A percentile compares a stretch with the other conserved stretches of the same genome.
Conservation (phyloP, 1,140 invertebrate genomes). For the Platyura marginata region DNA sequence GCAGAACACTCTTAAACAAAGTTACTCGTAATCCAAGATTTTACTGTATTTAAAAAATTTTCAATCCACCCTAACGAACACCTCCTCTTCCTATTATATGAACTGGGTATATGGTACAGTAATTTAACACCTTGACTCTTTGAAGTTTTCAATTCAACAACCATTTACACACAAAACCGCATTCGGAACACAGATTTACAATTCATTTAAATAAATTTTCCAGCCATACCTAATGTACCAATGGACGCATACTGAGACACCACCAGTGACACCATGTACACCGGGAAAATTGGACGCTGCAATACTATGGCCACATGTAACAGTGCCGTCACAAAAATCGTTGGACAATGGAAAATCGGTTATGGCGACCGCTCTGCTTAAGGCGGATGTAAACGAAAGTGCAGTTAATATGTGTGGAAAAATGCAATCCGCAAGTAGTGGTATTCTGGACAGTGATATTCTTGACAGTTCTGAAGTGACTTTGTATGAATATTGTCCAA, state of each 20-base stretch:
- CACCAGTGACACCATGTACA: slow-evolving; percentile 41
- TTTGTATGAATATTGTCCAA: too few relatives aligned
- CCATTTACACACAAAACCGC: too few relatives aligned
- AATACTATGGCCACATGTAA: slow-evolving; percentile 17
- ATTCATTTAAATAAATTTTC: slow-evolving; percentile 2
- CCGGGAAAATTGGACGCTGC: slow-evolving; percentile 42
- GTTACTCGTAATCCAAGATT: too few relatives aligned
- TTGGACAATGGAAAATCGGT: not conserved
- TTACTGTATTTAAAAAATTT: too few relatives aligned
- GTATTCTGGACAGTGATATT: not conserved
- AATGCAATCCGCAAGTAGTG: not conserved
- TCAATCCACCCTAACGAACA: too few relatives aligned
- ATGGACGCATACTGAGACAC: slow-evolving; percentile 62
- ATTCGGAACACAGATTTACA: too few relatives aligned
- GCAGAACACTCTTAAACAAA: too few relatives aligned
- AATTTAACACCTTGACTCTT: too few relatives aligned
- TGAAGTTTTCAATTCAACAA: too few relatives aligned
- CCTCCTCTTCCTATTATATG: too few relatives aligned
- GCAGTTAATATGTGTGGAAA: not conserved
- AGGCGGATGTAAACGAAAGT: not conserved
- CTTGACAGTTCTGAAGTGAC: too few relatives aligned
- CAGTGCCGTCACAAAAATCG: slow-evolving; percentile 3
- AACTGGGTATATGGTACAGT: too few relatives aligned
- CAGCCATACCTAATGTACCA: slow-evolving; percentile 80
- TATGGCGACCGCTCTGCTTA: not conserved